Evolutionary conservation across 2,113 vertebrate genomes (phyloP), one percentile per base, ranked within the genome.

Genomic region (Rousettus leschenaultii): DNA sequence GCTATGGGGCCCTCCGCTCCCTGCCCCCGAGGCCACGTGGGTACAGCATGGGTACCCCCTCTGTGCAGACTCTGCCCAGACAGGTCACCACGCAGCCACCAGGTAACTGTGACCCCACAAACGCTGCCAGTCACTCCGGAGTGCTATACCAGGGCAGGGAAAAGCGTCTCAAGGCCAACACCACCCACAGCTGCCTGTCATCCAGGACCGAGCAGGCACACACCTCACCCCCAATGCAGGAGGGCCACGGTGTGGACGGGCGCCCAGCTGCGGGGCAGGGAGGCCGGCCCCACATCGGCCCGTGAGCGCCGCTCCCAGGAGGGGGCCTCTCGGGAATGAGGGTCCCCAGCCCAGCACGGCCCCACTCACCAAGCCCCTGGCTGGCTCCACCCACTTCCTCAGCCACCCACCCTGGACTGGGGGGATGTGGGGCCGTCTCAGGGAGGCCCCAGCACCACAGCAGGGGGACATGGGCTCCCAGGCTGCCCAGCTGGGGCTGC

Each of bases 61-160:
- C 35, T 9, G 0, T 1, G 1, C 38, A 43, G 30, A 83, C 2
- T 3, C 40, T 5, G 11, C 48, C 55, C 4, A 12, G 0, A 45
- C 1, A 0, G 3, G 71, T 35, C n/a, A 16, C 68, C 68, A 59
- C 26, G 57, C 65, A 48, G 63, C 48, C 19, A 1, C 71, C 15
- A 0, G n/a, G 66, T 14, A 21, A 38, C 74, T 24, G 26, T 13
- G 74, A 40, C 14, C 68, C 75, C 38, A 18, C 33, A 4, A 6
- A 51, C 0, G 0, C 18, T 12, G 1, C 8, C 14, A 9, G 57
- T 28, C 30, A 15, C 0, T 24, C 19, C 38, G 0, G 13, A 48
- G 28, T 30, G 19, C 10, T 40, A 22, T 33, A 14, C 13, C 28
- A 10, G 7, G 48, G 28, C 51, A 38, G 8, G n/a, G 33, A 11